Evolutionary conservation across 2,888 invertebrate species (phyloP), one percentile per base, ranked within the genome.

Genomic region (Gastrophysa polygoni): DNA sequence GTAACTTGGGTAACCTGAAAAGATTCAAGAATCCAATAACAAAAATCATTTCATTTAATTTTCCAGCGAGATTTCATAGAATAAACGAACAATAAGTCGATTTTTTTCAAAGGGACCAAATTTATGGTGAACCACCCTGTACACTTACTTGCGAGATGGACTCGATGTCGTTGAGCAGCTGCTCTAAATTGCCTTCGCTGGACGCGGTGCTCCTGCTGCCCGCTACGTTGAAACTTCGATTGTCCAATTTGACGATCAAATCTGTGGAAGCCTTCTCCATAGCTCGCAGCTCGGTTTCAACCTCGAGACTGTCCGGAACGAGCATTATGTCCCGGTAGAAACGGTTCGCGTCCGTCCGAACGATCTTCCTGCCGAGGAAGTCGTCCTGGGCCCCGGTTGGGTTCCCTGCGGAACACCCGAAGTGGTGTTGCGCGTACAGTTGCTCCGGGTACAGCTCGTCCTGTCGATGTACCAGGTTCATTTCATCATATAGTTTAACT

Each of bases 141-240:
- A 10, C 29, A 48, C 66, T 62, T 64, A 75, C 82, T 66, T 81
- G 78, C 1, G 86, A 85, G 57, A 86, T 83, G 0, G 86, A 84
- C 75, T 89, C 88, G 5, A 90, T 89, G 64, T 90, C 90, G 61
- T 88, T 87, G 0, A 90, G 80, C 46, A 90, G 80, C 64, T 90
- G 88, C 70, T 90, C 90, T 43, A 90, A 81, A 73, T 90, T 90
- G 0, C 88, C 89, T 0, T 80, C 81, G 58, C 79, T 80, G 28
- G 78, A 80, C 57, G 81, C 80, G 7, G 78, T 77, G 56, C 78
- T 79, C 18, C 71, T 73, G 44, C 77, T 78, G 1, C 75, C 71
- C 1, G 75, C 73, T 44, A 70, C 72, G 58, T 70, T 70, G 21
- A 70, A 72, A 16, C 73, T 74, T 29, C 72, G 69, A 65, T 81